Conservation (phyloP, 2,888 invertebrate genomes). For the Sinhomidia bicolor region DNA sequence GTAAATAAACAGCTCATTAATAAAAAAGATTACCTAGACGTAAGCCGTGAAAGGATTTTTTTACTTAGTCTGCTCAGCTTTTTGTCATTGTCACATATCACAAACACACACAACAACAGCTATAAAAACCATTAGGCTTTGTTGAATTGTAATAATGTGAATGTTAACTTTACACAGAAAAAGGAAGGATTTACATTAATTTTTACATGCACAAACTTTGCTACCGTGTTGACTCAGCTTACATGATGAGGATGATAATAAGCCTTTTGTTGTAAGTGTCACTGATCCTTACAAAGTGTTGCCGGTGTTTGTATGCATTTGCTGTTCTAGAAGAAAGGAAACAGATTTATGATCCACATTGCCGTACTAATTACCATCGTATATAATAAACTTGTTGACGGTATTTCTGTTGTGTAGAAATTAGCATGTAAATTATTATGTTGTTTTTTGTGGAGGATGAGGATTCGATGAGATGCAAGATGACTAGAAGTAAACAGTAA, state of each 20-base stretch:
- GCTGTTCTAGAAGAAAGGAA: not conserved
- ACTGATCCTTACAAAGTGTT: not conserved
- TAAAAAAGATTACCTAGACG: not conserved
- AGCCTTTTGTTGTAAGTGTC: not conserved
- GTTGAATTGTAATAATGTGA: no score
- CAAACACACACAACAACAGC: no score
- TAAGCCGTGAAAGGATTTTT: not conserved
- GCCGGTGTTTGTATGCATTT: not conserved
- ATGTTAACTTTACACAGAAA: not conserved
- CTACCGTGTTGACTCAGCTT: not conserved
- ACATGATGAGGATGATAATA: no score
- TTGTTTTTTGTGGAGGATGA: no score
- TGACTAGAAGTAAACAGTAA: not conserved
- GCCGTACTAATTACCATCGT: conserved; percentile 49
- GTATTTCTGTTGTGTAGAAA: not conserved
- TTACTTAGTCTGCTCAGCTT: not conserved
- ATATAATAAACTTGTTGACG: not conserved
- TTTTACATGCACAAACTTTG: no score
- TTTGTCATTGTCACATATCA: conserved; percentile 21
- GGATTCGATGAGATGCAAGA: not conserved
- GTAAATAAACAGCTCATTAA: conserved; percentile 5
- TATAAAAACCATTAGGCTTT: not conserved
- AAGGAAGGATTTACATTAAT: not conserved
- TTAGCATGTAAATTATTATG: conserved; percentile 43
- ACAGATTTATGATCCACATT: conserved; percentile 44